phyloP scores from a whole-genome alignment of 2,888 invertebrate genomes.

The Drosophila sordidapex region DNA sequence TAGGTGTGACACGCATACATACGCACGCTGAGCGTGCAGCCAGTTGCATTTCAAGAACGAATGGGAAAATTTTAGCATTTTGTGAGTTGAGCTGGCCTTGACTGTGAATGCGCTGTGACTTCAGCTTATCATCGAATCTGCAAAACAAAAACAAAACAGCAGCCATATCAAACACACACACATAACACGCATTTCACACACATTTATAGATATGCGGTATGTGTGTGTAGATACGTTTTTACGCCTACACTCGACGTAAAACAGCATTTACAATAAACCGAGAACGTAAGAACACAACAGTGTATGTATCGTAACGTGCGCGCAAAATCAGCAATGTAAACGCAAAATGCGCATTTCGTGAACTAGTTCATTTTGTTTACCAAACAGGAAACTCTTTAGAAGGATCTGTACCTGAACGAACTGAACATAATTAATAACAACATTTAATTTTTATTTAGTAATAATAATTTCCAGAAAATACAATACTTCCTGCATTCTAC shows the following conservation, averaged over 20 bases:
- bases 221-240: conserved; percentile 49
- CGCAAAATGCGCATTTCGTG: conserved; percentile 13
- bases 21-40: conserved; percentile 14
- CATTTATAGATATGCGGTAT: conserved; percentile 35
- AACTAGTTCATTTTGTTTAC: conserved; percentile 5
- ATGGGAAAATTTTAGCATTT: conserved; percentile 5
- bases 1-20: conserved; percentile 50
- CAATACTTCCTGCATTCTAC: not conserved
- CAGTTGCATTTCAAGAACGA: conserved; percentile 38
- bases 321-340: conserved; percentile 32
- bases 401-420: not conserved
- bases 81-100: conserved; percentile 32
- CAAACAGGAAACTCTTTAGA: conserved; percentile 2
- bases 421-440: not conserved
- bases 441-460: not conserved
- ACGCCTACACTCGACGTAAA: conserved; percentile 54
- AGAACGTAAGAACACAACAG: conserved; percentile 27
- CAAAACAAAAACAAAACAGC: conserved; percentile 60
- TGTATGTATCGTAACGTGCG: conserved; percentile 19
- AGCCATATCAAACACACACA: conserved; percentile 43
- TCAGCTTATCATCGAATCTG: conserved; percentile 53
- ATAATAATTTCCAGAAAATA: not conserved
- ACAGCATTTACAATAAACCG: conserved; percentile 41
- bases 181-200: conserved; percentile 27
- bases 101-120: conserved; percentile 29